Base-by-base conservation (phyloP, 2,888 invertebrate species). In the Agrotis segetum region DNA sequence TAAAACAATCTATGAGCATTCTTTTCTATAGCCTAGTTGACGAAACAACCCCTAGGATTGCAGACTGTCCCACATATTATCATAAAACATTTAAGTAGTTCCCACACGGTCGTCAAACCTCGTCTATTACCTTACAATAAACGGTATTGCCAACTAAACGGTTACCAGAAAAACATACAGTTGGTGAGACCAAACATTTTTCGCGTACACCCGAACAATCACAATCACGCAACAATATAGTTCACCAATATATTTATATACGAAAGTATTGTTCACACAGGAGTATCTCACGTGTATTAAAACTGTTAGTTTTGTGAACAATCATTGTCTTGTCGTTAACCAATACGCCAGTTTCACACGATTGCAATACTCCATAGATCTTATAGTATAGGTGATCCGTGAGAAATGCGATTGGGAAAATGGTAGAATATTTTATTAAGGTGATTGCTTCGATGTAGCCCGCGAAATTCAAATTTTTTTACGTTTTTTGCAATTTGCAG, bases 331-430 rank as follows among this genome's bases (percentile, higher is more conserved):
- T 74, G 62, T 76, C 71, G 52, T 72, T 81, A 65, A 81, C 80
- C 82, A 84, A 83, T 84, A 73, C 55, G 62, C 34, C 50, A 69
- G 67, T 71, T 79, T 84, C 83, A 71, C 83, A 84, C 77, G 82
- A 75, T 74, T 80, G 69, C 81, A 71, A 78, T 78, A 80, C 19
- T 46, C 66, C 53, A 79, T 79, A 68, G 63, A 55, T 58, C 19
- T 34, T 56, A 61, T 66, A 68, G 24, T 53, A 68, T 64, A 74
- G 64, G 29, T 77, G 67, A 67, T 70, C 71, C 75, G 80, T 83
- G 83, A 74, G 83, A 83, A 79, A 62, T 56, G 16, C 21, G 49
- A 79, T 84, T 84, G 67, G 21, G 73, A 75, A 75, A 77, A 84
- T 62, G 44, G 52, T 72, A n/a, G 52, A 71, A 69, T 58, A 50